Base-by-base conservation (phyloP, 2,888 invertebrate species). In the Uropetala carovei region DNA sequence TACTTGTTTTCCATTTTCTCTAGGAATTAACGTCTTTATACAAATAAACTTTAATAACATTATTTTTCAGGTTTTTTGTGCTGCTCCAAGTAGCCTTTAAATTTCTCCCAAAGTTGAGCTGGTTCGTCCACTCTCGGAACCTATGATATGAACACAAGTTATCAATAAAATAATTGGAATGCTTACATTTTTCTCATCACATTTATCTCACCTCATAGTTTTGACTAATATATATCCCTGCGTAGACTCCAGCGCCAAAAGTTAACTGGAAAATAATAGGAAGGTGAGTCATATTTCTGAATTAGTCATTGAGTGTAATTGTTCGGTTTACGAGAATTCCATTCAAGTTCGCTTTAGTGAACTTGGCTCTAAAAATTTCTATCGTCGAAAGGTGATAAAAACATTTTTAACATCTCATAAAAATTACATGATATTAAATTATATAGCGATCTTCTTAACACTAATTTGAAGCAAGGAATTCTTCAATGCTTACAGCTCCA, bases 91-190 rank as follows among this genome's bases (percentile, higher is more conserved):
- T 96, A 97, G 92, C 97, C 96, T 94, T 97, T 97, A 83, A 97
- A 94, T 95, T 97, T 97, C 93, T 97, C 96, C 94, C 97, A 95
- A 94, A 98, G 94, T 93, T 96, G 97, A 93, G 95, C 95, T 7
- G 98, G 99, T 93, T 98, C 97, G 95, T 98, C 98, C 9, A 98
- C 97, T 94, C 97, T 96, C 11, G 98, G 98, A 93, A 98, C 96
- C 98, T 98, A 95, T 92, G 96, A 56, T 30, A 43, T 64, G n/a
- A 60, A 85, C 22, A 57, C 11, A 57, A 16, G n/a, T 83, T 30
- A 64, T 89, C 43, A 68, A 43, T 18, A 22, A 59, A 9, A n/a
- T 16, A 16, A 91, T 14, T 18, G 43, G 43, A 43, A 43, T 0
- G 56, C 2, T n/a, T 75, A 75, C 13, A 57, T 58, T 10, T n/a